Conservation (phyloP, 2,113 vertebrate species). For the Neofelis nebulosa region DNA sequence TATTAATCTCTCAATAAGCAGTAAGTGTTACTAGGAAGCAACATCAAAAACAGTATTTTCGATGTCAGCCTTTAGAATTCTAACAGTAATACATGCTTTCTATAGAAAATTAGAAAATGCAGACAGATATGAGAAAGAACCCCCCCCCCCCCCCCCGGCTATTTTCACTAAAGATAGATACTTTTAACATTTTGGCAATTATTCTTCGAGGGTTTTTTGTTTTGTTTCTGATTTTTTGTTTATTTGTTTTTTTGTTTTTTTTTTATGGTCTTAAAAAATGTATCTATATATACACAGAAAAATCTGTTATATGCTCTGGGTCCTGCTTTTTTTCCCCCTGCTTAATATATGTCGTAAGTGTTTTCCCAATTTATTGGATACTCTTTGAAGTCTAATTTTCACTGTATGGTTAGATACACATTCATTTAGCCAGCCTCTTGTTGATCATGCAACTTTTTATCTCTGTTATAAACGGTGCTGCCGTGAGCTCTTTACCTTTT, state of each 20-base stretch:
- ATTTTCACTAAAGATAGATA: neutral
- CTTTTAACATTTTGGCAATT: neutral
- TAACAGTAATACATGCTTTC: neutral
- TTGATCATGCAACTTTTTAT: neutral
- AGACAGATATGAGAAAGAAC: neutral
- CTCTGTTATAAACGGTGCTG: neutral
- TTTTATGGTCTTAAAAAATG: neutral
- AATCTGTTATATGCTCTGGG: neutral
- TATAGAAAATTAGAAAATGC: neutral
- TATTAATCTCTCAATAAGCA: neutral
- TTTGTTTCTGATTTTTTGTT: neutral
- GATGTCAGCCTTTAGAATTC: neutral
- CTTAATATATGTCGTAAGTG: neutral
- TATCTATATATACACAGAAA: neutral
- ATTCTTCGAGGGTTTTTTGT: neutral
- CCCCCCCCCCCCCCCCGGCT: neutral
- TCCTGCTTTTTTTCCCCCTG: fast-evolving
- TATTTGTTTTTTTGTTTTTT: neutral
- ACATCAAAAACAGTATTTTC: neutral
- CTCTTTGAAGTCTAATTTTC: neutral
- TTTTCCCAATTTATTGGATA: neutral
- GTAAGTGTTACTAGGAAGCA: neutral
- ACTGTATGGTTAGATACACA: neutral
- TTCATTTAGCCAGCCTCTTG: neutral
- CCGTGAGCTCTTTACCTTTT: neutral